A percentile compares a stretch with the other conserved stretches of the same genome.
These are phyloP conservation scores for Bombus balteatus DNA, from an alignment of 1,140 invertebrate genomes.

Conservation along the genomic window DNA sequence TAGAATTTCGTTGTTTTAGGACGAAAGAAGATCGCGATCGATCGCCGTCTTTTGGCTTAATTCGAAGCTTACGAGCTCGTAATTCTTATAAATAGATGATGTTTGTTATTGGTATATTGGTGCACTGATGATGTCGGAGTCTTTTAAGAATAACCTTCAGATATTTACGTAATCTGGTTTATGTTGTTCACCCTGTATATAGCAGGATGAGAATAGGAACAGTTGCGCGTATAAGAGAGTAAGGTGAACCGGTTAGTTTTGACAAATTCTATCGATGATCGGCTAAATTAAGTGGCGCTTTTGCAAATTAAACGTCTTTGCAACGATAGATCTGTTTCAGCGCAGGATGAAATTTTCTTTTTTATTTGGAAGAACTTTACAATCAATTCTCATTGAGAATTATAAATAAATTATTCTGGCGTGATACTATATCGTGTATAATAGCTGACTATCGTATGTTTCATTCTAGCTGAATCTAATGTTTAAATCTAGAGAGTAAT, in stretches of 20 bases:
- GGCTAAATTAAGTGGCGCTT: not conserved
- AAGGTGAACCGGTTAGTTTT: not conserved
- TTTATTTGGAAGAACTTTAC: too few species aligned
- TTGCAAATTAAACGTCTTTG: not conserved
- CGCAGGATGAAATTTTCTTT: not conserved
- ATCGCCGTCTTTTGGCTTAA: not conserved
- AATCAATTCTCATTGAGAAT: too few species aligned
- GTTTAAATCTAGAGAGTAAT: too few species aligned
- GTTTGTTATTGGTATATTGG: not conserved
- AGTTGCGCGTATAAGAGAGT: not conserved
- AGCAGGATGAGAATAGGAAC: not conserved
- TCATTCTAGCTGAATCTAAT: too few species aligned
- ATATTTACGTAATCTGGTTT: not conserved
- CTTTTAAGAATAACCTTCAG: not conserved
- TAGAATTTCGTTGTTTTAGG: not conserved
- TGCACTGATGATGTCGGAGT: not conserved
- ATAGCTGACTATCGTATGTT: too few species aligned
- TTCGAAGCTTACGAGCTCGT: not conserved
- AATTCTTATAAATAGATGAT: not conserved
- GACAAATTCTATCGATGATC: not conserved
- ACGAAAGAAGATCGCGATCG: not conserved
- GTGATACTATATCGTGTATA: too few species aligned
- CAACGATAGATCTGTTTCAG: too few species aligned
- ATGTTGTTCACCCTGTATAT: constrained; percentile 1
- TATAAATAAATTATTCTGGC: too few species aligned